Evolutionary conservation across 2,113 vertebrate genomes (phyloP), one percentile per base, ranked within the genome.

Genomic region (Anhinga anhinga): DNA sequence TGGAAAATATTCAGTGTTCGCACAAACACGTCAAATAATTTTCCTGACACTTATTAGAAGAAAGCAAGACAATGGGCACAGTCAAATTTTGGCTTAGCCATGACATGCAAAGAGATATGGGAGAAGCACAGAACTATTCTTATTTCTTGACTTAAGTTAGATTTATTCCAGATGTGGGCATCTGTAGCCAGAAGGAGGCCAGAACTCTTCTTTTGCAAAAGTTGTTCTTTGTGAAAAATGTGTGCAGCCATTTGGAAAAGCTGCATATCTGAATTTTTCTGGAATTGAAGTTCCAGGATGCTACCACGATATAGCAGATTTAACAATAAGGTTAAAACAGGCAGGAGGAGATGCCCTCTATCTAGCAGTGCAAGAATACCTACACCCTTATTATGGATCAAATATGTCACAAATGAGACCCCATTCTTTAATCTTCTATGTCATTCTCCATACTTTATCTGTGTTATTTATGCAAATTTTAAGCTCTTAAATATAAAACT

Each of bases 131-230:
- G 27, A 69, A 84, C 3, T 5, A 32, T 45, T 81, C 61, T 81
- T 69, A 32, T 76, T 92, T 86, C 59, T 84, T 61, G 13, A 78
- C 55, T 56, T 82, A 82, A 83, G 29, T 73, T 73, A 83, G 55
- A 95, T 93, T 88, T 92, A 58, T 92, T 95, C 88, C 92, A 97
- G 72, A 94, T 93, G 59, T 88, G 59, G 47, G 25, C 15, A 82
- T 81, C 30, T 92, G 74, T 67, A 67, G 20, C 23, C 63, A 95
- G 79, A 77, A 88, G 26, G 12, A 81, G 47, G 59, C 71, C 71
- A 97, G 74, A 94, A 63, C 5, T 73, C 50, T 88, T 76, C 17
- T 45, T 79, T 58, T 72, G 22, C 30, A 82, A n/a, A 71, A 71
- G 25, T 45, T 56, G 6, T 66, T 80, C 27, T 82, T 65, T 71